Percentiles rank a stretch among this genome's conserved stretches.
phyloP scores from a whole-genome alignment of 30 jellyfish, hydroid and myxozoan genomes.

The Mastigias papua region DNA sequence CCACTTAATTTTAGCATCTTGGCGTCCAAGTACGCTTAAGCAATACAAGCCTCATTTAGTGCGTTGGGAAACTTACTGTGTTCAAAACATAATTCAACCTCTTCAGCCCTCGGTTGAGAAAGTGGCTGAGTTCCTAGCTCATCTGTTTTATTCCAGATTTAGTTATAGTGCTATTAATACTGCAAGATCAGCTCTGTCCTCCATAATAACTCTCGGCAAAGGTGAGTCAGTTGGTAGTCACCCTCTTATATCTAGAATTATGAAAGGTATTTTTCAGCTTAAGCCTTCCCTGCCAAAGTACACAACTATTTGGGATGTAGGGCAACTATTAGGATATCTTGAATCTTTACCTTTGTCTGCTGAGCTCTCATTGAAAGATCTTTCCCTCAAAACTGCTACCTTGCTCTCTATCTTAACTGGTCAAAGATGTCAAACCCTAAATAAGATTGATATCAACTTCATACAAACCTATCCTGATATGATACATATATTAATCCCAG shows the following conservation, averaged over 20 bases:
- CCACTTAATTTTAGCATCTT: background rate
- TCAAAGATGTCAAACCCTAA: background rate
- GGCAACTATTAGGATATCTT: background rate
- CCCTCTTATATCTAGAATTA: background rate
- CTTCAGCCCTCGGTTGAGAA: background rate
- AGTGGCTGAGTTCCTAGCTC: background rate
- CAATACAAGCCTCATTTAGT: background rate
- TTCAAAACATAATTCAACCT: background rate
- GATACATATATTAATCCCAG: background rate
- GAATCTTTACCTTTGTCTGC: background rate
- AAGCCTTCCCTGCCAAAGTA: background rate
- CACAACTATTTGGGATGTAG: background rate
- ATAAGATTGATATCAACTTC: background rate
- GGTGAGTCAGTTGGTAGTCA: background rate
- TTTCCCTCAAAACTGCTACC: background rate
- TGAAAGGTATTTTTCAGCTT: background rate
- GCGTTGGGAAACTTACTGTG: background rate
- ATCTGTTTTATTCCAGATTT: background rate
- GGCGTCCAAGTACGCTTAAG: background rate
- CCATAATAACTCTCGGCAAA: background rate
- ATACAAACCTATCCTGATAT: background rate
- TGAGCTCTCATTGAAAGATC: background rate
- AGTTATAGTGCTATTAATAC: background rate
- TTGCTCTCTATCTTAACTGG: background rate
- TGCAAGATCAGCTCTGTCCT: background rate